Percentiles rank a stretch among this genome's conserved stretches.
phyloP scores from a whole-genome alignment of 2,888 invertebrate genomes.

The Orthosia gothica region DNA sequence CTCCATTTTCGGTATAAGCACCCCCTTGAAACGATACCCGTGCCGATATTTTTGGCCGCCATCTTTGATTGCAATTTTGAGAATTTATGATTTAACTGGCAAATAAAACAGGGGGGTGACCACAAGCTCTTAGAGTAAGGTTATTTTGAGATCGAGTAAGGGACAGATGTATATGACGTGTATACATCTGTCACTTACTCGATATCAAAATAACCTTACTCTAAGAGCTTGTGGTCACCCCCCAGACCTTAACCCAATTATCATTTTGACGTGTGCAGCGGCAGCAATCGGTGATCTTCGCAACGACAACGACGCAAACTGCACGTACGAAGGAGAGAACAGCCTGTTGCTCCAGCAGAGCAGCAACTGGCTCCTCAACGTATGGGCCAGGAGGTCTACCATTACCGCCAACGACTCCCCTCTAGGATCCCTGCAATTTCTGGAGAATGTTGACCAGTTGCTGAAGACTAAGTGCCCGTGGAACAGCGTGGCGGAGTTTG shows the following conservation, averaged over 20 bases:
- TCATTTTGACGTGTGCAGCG: slow-evolving; percentile 83
- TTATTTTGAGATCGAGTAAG: too few species aligned
- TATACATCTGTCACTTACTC: too few species aligned
- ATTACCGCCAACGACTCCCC: slow-evolving; percentile 91
- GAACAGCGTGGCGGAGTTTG: slow-evolving; percentile 86
- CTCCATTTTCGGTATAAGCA: neutral
- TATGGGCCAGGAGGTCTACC: slow-evolving; percentile 88
- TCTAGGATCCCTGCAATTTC: slow-evolving; percentile 93
- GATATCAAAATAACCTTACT: too few species aligned
- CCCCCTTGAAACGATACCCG: too few species aligned
- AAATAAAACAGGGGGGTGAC: neutral
- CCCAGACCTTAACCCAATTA: neutral
- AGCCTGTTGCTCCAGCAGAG: slow-evolving; percentile 97
- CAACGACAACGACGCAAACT: slow-evolving; percentile 96
- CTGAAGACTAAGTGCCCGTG: slow-evolving; percentile 90
- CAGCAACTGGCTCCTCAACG: slow-evolving; percentile 95
- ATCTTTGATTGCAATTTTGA: neutral
- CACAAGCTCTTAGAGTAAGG: too few species aligned
- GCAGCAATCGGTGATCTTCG: slow-evolving; percentile 94
- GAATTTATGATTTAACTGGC: neutral
- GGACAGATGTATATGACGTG: too few species aligned
- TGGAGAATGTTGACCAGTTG: slow-evolving; percentile 90
- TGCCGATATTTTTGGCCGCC: neutral
- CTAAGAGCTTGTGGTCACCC: too few species aligned
- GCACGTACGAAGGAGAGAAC: slow-evolving; percentile 98